Conservation (phyloP, 2,797 vertebrate genomes). For the Sebastes miniatus region DNA sequence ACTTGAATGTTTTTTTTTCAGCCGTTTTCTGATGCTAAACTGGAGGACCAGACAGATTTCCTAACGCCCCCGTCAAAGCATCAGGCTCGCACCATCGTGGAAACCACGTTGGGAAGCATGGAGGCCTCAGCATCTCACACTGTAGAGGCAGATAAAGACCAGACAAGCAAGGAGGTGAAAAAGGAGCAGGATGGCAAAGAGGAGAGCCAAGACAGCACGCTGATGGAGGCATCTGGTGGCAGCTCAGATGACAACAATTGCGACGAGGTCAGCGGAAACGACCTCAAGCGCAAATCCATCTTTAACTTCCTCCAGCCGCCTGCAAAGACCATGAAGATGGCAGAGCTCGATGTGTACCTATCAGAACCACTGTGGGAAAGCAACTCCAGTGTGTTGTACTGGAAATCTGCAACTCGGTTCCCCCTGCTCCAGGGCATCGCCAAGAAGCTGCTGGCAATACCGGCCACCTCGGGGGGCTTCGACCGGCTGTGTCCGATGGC, state of each 20-base stretch:
- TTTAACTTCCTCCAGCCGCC: constrained; percentile 58
- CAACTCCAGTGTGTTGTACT: constrained; percentile 65
- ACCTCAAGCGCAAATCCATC: constrained; percentile 72
- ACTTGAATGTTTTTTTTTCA: constrained; percentile 43
- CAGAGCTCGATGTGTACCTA: constrained; percentile 76
- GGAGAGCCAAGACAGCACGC: background rate
- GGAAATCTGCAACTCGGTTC: constrained; percentile 74
- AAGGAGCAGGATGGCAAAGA: constrained; percentile 12
- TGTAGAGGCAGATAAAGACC: constrained; percentile 7
- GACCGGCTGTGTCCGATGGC: constrained; percentile 79
- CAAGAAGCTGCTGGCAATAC: constrained; percentile 75
- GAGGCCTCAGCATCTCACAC: background rate
- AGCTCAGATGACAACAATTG: constrained; percentile 34
- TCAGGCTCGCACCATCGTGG: constrained; percentile 59
- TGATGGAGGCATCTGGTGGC: constrained; percentile 2
- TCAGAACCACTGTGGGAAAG: constrained; percentile 67
- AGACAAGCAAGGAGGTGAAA: background rate
- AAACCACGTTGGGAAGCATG: constrained; percentile 40
- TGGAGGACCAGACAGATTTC: constrained; percentile 29
- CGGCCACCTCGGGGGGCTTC: constrained; percentile 80
- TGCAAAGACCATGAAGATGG: constrained; percentile 59
- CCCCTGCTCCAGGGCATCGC: constrained; percentile 70
- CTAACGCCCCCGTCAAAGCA: constrained; percentile 69
- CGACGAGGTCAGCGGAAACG: background rate
- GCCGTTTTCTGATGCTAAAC: constrained; percentile 70